Base-by-base conservation (phyloP, 2,113 vertebrate species). In the sheep (Ovis aries) region DNA sequence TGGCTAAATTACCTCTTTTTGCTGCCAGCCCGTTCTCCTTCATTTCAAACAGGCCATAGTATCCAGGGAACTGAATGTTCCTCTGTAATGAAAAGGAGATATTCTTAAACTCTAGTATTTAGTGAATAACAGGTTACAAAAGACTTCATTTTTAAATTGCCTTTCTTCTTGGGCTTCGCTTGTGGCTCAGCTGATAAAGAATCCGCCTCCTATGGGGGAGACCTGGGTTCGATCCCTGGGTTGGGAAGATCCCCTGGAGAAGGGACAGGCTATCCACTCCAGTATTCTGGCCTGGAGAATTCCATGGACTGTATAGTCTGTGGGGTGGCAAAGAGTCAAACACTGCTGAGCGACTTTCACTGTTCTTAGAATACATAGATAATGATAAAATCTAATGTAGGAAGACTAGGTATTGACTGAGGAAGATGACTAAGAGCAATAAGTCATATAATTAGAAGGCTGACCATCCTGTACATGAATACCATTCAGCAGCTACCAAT, bases 1-100 rank as follows among this genome's bases (percentile, higher is more conserved):
- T 98, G 71, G 89, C 93, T 96, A 95, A 98, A 98, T 98, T 96
- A 95, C 97, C 93, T 97, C 57, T 87, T 97, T 93, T 97, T 90
- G 96, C 94, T 84, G 94, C 33, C 81, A 94, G 60, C n/a, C 31
- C 15, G 1, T 93, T 95, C 89, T 80, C 88, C 88, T 93, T 97
- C 95, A 60, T 97, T 95, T 94, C 82, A 83, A 64, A 92, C 3
- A 71, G 78, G 82, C 67, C 90, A 43, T 23, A 93, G 23, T 83
- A 93, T 91, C 93, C 94, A 93, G 95, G 95, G 88, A 96, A 81
- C 80, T 52, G 25, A 64, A 82, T 43, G 84, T 83, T 97, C 60
- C 84, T 90, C 95, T 95, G 96, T 92, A 77, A 31, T 50, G 67
- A 83, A 96, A 97, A 71, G 40, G 53, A 96, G 48, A 85, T 80